A percentile compares a stretch with the other conserved stretches of the same genome.
phyloP scores from a whole-genome alignment of 2,797 vertebrate species.

The Acrossocheilus wenchowensis region DNA sequence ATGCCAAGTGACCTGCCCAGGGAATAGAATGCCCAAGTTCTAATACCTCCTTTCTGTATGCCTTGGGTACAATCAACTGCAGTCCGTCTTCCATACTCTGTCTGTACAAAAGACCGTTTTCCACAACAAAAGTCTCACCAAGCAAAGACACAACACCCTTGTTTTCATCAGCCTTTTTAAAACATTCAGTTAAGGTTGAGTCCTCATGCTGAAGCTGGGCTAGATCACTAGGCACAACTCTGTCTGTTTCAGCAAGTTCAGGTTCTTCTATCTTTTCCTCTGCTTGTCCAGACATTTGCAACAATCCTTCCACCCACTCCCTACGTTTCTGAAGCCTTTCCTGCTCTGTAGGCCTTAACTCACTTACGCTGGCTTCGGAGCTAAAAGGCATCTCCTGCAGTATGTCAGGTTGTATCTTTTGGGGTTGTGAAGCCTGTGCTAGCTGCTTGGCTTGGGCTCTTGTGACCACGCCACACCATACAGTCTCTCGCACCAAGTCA shows the following conservation, averaged over 20 bases:
- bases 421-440: background rate
- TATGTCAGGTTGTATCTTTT: background rate
- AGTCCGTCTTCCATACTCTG: background rate
- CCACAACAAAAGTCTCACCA: background rate
- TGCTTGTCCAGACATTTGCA: too few species aligned
- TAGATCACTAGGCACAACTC: background rate
- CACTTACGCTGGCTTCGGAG: background rate
- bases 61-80: background rate
- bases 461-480: background rate
- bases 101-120: background rate
- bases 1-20: background rate
- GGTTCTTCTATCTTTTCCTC: too few species aligned
- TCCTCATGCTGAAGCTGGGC: background rate
- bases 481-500: background rate
- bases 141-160: background rate
- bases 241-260: background rate
- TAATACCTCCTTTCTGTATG: background rate
- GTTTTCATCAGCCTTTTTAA: background rate
- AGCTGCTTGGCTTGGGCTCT: background rate
- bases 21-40: background rate
- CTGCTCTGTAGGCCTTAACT: background rate
- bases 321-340: background rate
- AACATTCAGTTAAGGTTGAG: background rate
- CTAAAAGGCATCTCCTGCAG: background rate
- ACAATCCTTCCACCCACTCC: too few species aligned